Evolutionary conservation across 2,797 vertebrate genomes (phyloP).

Genomic region (Meda fulgida): DNA sequence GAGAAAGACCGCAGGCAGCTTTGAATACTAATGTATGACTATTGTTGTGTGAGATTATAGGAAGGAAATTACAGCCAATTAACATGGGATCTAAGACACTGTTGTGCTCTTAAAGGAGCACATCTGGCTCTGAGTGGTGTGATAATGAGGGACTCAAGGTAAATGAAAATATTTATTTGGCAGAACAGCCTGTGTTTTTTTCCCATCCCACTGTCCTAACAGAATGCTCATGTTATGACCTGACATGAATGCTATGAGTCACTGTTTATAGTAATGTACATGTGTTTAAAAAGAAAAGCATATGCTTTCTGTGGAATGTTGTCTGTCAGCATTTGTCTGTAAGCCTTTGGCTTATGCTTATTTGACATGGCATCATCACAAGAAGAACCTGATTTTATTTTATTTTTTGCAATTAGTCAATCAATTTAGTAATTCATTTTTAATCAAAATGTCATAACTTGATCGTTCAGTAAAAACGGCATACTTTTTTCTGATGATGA

Average conservation of each 20-base stretch:
- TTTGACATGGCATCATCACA: background rate
- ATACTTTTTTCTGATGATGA: too few relatives aligned
- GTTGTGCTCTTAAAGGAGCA: slow-evolving; percentile 24
- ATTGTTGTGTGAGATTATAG: slow-evolving; percentile 1
- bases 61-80: slow-evolving; percentile 44
- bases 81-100: slow-evolving; percentile 16
- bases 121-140: slow-evolving; percentile 36
- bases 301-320: slow-evolving; percentile 1
- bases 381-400: background rate
- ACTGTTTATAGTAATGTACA: background rate
- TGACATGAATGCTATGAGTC: background rate
- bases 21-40: slow-evolving; percentile 42
- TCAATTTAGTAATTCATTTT: too few relatives aligned
- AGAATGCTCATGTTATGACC: background rate
- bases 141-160: slow-evolving; percentile 28
- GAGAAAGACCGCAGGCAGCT: background rate
- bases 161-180: slow-evolving; percentile 34
- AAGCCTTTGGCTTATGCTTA: background rate
- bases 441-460: too few relatives aligned
- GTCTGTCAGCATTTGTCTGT: background rate
- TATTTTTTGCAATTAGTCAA: too few relatives aligned
- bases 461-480: too few relatives aligned
- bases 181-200: slow-evolving; percentile 5
- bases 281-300: background rate
- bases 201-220: background rate